Conservation (phyloP, 1,140 invertebrate species). For the Lordiphosa stackelbergi region DNA sequence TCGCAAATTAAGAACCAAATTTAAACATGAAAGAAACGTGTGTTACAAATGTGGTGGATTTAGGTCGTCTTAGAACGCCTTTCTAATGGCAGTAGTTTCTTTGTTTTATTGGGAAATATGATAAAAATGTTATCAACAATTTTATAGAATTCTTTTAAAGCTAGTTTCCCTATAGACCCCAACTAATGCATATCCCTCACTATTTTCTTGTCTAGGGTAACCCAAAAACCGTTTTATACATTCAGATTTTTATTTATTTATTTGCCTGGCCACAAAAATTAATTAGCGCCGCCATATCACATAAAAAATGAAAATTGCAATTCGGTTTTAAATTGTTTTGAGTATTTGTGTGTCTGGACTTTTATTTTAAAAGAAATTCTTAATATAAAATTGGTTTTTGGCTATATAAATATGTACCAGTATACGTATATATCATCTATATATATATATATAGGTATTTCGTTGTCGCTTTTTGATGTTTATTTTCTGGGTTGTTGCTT, state of each 20-base stretch:
- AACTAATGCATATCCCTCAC: too few species aligned
- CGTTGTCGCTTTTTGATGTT: slow-evolving; percentile 6
- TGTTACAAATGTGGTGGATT: too few species aligned
- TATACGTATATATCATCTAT: slow-evolving; percentile 13
- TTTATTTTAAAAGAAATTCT: slow-evolving; percentile 10
- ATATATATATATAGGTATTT: slow-evolving; percentile 8
- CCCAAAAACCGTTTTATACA: slow-evolving; percentile 23
- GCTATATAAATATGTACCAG: slow-evolving; percentile 38
- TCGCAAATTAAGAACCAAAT: too few species aligned
- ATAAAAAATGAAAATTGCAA: slow-evolving; percentile 29
- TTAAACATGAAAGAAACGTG: too few species aligned
- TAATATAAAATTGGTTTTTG: slow-evolving; percentile 41
- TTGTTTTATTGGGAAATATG: too few species aligned
- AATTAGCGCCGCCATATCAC: slow-evolving; percentile 46
- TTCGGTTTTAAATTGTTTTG: slow-evolving; percentile 12
- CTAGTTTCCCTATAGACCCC: too few species aligned
- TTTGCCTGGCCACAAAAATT: slow-evolving; percentile 45
- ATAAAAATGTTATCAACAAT: too few species aligned
- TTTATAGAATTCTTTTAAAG: too few species aligned
- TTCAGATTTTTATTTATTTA: slow-evolving; percentile 43
- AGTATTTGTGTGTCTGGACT: background rate
- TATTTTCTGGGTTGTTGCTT: slow-evolving; percentile 23
- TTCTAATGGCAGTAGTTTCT: too few species aligned
- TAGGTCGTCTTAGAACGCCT: too few species aligned
- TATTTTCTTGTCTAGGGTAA: too few species aligned